Base-by-base conservation (phyloP, 2,888 invertebrate species). In the Dicranocentrus wangi region DNA sequence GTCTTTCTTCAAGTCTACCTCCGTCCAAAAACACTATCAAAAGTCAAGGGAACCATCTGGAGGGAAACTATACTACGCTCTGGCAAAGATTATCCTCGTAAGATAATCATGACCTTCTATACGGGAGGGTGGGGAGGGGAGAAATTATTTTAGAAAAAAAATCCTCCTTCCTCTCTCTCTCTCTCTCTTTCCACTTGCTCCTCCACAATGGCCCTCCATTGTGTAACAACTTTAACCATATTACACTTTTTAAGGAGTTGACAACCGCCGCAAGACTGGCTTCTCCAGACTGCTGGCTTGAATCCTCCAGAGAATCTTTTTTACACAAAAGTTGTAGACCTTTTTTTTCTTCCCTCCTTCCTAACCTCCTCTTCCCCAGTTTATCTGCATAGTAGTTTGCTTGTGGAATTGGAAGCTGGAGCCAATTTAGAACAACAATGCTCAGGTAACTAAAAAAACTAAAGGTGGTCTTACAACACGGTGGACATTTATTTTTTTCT, bases 1-100 rank as follows among this genome's bases (percentile, higher is more conserved):
- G 53, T 69, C 53, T 69, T 55, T 55, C 21, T 32, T n/a, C n/a
- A n/a, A n/a, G n/a, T n/a, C n/a, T n/a, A n/a, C n/a, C n/a, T n/a
- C n/a, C n/a, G n/a, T n/a, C n/a, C n/a, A 73, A 28, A 47, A 63
- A 76, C 68, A 68, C 68, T 68, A 76, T 76, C 76, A 76, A 76
- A 76, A 76, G 76, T 76, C 76, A 76, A 76, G 76, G 76, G 76
- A 76, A 76, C 76, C 76, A 76, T 76, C 76, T 76, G 76, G 76
- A 76, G 66, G 43, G 43, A 76, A 76, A 76, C 76, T 76, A n/a
- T n/a, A n/a, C n/a, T n/a, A n/a, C n/a, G 76, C 76, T 76, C 68
- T 68, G 76, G 68, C 68, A 76, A 68, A 76, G 76, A 76, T 76
- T 76, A 76, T 76, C 66, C 66, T 68, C 58, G 39, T 51, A 76